phyloP scores from a whole-genome alignment of 1,140 invertebrate genomes.

The Grapholita molesta region DNA sequence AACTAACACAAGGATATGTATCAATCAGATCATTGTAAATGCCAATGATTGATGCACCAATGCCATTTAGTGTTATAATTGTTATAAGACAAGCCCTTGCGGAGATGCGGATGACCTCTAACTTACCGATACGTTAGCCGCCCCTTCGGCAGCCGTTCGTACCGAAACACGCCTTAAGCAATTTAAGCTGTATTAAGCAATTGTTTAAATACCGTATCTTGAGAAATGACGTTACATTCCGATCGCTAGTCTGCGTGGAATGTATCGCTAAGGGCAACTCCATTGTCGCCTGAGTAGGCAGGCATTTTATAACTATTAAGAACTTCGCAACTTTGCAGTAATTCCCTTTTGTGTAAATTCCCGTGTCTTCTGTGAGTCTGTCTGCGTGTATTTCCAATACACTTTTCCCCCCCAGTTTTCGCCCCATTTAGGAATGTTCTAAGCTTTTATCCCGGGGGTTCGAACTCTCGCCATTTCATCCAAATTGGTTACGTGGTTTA shows the following conservation, averaged over 20 bases:
- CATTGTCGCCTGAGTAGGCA: background rate
- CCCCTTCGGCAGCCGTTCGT: background rate
- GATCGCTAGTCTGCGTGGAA: background rate
- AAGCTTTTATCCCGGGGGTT: no score
- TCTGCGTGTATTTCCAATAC: no score
- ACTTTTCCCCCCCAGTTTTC: no score
- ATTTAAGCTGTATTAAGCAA: background rate
- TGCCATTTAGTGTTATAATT: background rate
- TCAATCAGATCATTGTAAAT: constrained; percentile 4
- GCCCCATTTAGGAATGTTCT: no score
- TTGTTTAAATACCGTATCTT: constrained; percentile 3
- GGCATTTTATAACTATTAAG: background rate
- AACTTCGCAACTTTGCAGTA: background rate
- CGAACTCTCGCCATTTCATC: no score
- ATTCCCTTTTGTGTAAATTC: background rate
- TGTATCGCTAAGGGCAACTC: background rate
- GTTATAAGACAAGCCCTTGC: background rate
- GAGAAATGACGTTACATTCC: background rate
- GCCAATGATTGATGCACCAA: background rate
- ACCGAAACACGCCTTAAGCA: background rate
- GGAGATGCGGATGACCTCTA: background rate
- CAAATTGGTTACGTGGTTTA: no score
- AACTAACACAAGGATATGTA: constrained; percentile 7
- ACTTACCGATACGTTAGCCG: background rate
- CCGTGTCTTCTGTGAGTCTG: no score